Base-by-base conservation (phyloP, 2,888 invertebrate species). In the Scaptomyza tumidula region DNA sequence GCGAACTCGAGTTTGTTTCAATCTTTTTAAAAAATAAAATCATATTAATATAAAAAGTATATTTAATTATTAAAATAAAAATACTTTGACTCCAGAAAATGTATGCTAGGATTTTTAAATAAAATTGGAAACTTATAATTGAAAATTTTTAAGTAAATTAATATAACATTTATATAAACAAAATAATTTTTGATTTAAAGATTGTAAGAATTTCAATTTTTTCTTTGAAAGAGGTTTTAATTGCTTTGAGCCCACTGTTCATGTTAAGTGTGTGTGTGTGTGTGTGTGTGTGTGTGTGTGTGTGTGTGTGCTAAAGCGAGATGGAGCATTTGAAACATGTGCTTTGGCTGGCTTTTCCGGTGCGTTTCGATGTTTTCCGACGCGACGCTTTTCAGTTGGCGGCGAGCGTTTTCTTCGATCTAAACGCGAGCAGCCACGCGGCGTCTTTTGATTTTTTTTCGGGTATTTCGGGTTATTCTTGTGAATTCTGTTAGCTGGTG, bases 321-420 rank as follows among this genome's bases (percentile, higher is more conserved):
- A 70, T 49, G 56, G 54, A 48, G 56, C 41, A 48, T 44, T 44
- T 50, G 48, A 45, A 67, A 68, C 85, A 73, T 78, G 78, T 75
- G 71, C 64, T 75, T 84, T 45, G 50, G 63, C 5, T 60, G 65
- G 59, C 67, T 81, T 74, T 86, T 84, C 85, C 87, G 85, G 85
- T 75, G 87, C 85, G 81, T 86, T 69, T 85, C 71, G 61, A 19
- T 19, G 19, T 61, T 78, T 78, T 79, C 67, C 78, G 64, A 19
- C 44, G 56, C 59, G 39, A 43, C 52, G 72, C 56, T 39, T 67
- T 72, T 83, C 79, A 86, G 83, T 83, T 78, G 45, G 65, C 67
- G 58, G 67, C 82, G 65, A 86, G 85, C 86, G 75, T 78, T 84
- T 86, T 78, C 68, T 83, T 84, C 76, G 81, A 79, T 85, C 87